Percentiles rank a stretch among this genome's conserved stretches.
phyloP scores from a whole-genome alignment of 2,888 invertebrate species.

The Harpalus rufipes region DNA sequence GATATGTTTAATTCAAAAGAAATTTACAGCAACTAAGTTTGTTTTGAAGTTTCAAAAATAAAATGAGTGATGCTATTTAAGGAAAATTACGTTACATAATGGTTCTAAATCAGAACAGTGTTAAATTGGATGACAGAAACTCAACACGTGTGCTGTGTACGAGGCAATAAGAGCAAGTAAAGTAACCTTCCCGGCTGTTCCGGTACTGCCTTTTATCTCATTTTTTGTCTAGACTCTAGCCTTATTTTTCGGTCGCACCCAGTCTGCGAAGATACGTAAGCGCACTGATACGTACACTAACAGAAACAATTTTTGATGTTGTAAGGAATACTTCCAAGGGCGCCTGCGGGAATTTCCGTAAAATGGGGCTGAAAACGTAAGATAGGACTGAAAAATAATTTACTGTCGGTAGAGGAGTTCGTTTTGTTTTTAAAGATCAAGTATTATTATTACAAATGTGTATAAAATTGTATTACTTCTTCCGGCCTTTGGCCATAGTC shows the following conservation, averaged over 20 bases:
- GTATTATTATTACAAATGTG: too few species aligned
- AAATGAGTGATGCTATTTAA: background rate
- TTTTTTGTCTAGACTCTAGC: conserved; percentile 54
- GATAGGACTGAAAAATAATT: too few species aligned
- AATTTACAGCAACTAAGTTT: background rate
- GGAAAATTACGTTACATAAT: background rate
- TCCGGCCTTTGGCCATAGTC: too few species aligned
- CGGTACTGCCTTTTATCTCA: conserved; percentile 44
- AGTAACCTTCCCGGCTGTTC: conserved; percentile 1
- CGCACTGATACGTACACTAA: conserved; percentile 14
- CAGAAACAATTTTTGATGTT: conserved; percentile 6
- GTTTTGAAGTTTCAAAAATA: background rate
- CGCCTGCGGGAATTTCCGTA: too few species aligned
- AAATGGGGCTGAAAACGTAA: too few species aligned
- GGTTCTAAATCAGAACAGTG: background rate
- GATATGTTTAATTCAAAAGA: too few species aligned
- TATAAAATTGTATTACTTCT: too few species aligned
- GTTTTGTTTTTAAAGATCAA: too few species aligned
- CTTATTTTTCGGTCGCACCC: conserved; percentile 54
- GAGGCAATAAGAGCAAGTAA: conserved; percentile 12
- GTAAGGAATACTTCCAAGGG: background rate
- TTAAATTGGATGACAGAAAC: background rate
- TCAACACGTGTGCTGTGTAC: conserved; percentile 13
- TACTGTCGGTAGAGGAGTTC: too few species aligned
- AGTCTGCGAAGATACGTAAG: conserved; percentile 33